These are phyloP conservation scores for Bergia puertoricense DNA, from an alignment of 92 coral and sea anemone genomes.

Conservation along the genomic window DNA sequence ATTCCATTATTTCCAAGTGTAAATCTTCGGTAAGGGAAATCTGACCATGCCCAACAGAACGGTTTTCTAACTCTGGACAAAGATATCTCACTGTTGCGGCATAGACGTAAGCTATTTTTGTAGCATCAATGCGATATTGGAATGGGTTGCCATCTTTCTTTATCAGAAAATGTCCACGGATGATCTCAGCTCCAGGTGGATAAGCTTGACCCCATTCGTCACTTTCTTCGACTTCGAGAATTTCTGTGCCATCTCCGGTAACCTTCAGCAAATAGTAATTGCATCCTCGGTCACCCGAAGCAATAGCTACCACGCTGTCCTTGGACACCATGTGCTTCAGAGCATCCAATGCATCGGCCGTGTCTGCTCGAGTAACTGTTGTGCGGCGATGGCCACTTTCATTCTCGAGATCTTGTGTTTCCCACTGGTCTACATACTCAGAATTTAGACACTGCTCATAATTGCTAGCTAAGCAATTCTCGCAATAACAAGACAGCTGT, in stretches of 20 bases:
- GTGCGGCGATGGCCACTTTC: not conserved
- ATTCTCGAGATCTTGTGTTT: not conserved
- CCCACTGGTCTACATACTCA: not conserved
- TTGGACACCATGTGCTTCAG: not conserved
- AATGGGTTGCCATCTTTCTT: not conserved
- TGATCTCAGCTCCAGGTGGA: conserved; percentile 18
- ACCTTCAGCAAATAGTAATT: conserved; percentile 32
- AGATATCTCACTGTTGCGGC: conserved; percentile 12
- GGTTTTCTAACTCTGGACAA: conserved; percentile 3
- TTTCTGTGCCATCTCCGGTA: conserved; percentile 33
- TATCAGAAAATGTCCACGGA: conserved; percentile 27
- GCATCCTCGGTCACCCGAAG: conserved; percentile 29
- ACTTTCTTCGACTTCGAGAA: not conserved
- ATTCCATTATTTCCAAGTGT: conserved; percentile 29
- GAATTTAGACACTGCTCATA: not conserved
- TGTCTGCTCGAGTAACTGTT: too few relatives aligned
- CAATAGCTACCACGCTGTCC: conserved; percentile 23
- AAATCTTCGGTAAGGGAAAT: not conserved
- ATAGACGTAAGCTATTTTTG: conserved; percentile 15
- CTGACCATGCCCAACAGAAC: not conserved
- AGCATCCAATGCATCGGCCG: not conserved
- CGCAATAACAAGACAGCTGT: not conserved
- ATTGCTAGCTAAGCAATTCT: not conserved
- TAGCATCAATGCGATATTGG: not conserved
- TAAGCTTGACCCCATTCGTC: conserved; percentile 26